Evolutionary conservation across 2,797 vertebrate species (phyloP), one percentile per base, ranked within the genome.

Genomic region (Euphonia xanthogaster): DNA sequence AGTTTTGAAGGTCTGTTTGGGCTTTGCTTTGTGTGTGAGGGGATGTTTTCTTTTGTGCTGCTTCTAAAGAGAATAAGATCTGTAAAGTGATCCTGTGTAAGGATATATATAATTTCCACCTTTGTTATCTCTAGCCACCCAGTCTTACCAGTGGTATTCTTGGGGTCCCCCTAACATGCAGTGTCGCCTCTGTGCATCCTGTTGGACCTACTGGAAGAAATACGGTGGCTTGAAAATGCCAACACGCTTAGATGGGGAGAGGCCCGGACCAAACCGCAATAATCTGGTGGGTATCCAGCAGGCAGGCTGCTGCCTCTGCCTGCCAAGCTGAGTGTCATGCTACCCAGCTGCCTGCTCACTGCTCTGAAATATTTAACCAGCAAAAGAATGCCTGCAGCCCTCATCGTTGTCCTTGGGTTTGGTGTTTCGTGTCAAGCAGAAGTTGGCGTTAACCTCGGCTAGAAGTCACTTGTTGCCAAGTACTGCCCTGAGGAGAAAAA

Each of bases 171-270:
- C 99, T 96, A 99, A 99, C 98, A 99, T 99, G 99, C 99, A 99
- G 98, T 99, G 99, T 98, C 98, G 99, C 71, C 98, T 99, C 81
- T 99, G 99, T 86, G 99, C 99, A 63, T 98, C 99, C 96, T 99
- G 99, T 97, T 99, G 99, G 99, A 99, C 98, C 20, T 99, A 99
- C 98, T 99, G 99, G 99, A 99, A 99, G 98, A 99, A 99, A 97
- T 99, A 99, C 25, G 99, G 99, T 87, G 99, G 99, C 75, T 98
- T 99, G 98, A 99, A 99, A 98, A 99, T 99, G 99, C 99, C 99
- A 96, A 99, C 99, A 40, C 98, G 99, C 82, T 97, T 99, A 97
- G 99, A 99, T 71, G 99, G 99, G 62, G 99, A 99, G 97, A 97
- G 99, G 91, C 99, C 99, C 2, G 99, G 99, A 93, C 99, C 99